phyloP scores from a whole-genome alignment of 1,140 invertebrate genomes.

The Leucophenga varia region DNA sequence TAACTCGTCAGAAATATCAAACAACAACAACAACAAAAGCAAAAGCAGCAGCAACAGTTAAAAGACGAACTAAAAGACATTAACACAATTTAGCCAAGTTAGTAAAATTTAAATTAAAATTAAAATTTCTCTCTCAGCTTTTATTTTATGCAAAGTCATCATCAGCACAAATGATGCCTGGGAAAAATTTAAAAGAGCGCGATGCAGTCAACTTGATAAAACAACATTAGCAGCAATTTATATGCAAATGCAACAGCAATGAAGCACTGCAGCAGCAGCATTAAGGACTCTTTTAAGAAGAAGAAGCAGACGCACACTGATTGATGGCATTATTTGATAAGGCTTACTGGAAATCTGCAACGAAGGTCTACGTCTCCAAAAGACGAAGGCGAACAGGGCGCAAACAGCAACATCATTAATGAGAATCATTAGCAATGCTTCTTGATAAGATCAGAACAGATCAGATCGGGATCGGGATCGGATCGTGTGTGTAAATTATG shows the following conservation, averaged over 20 bases:
- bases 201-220: slow-evolving; percentile 54
- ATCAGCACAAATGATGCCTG: not conserved
- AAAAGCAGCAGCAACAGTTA: not conserved
- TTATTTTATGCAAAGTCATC: slow-evolving; percentile 2
- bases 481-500: too few relatives aligned
- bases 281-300: too few relatives aligned
- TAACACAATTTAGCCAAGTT: not conserved
- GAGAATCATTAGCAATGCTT: slow-evolving; percentile 45
- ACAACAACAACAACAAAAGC: not conserved
- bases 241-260: slow-evolving; percentile 49
- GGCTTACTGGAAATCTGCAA: too few relatives aligned
- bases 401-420: slow-evolving; percentile 42
- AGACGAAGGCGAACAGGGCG: slow-evolving; percentile 1
- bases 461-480: too few relatives aligned
- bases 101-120: not conserved
- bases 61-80: not conserved
- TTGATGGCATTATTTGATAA: slow-evolving; percentile 45
- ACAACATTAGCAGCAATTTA: slow-evolving; percentile 56
- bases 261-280: slow-evolving; percentile 4
- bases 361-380: too few relatives aligned
- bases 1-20: too few relatives aligned
- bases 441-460: slow-evolving; percentile 50
- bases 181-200: not conserved
- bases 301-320: slow-evolving; percentile 31
- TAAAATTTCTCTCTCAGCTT: too few relatives aligned